A percentile compares a stretch with the other conserved stretches of the same genome.
These are phyloP conservation scores for Porphyrio hochstetteri DNA, from an alignment of 2,113 vertebrate genomes.

Conservation along the genomic window DNA sequence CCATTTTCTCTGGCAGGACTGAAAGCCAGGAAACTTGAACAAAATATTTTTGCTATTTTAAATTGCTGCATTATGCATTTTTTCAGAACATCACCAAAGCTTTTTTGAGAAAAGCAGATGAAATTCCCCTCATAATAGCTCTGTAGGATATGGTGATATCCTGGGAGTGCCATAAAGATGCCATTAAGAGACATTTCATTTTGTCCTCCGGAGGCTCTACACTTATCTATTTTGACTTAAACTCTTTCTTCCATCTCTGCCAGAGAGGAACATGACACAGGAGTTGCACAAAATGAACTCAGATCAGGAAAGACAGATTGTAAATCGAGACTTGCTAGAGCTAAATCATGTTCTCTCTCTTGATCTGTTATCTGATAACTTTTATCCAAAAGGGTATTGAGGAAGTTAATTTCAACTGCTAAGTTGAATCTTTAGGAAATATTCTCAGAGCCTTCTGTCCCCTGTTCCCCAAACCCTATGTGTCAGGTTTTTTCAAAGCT, in stretches of 20 bases:
- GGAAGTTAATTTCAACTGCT: conserved; percentile 6
- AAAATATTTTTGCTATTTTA: conserved; percentile 38
- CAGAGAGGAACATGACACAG: neutral
- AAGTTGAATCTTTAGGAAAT: conserved; percentile 7
- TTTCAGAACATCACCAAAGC: conserved; percentile 1
- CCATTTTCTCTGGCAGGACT: neutral
- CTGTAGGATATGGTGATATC: conserved; percentile 13
- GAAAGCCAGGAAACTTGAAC: neutral
- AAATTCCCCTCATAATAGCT: conserved; percentile 17
- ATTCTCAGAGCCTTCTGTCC: neutral
- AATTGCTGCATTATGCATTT: conserved; percentile 36
- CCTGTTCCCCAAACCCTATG: neutral
- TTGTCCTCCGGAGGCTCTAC: neutral
- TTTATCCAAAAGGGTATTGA: conserved; percentile 24
- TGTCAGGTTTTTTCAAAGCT: neutral
- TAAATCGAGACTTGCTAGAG: conserved; percentile 11
- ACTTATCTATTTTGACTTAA: conserved; percentile 17
- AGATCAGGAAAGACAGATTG: conserved; percentile 14
- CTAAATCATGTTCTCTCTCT: neutral
- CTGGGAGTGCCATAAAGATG: neutral
- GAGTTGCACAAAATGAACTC: neutral
- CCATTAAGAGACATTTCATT: conserved; percentile 24
- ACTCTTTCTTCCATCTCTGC: conserved; percentile 1
- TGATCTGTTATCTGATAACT: neutral
- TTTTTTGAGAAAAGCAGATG: neutral